phyloP scores from a whole-genome alignment of 1,140 invertebrate genomes.

The Dreissena polymorpha region DNA sequence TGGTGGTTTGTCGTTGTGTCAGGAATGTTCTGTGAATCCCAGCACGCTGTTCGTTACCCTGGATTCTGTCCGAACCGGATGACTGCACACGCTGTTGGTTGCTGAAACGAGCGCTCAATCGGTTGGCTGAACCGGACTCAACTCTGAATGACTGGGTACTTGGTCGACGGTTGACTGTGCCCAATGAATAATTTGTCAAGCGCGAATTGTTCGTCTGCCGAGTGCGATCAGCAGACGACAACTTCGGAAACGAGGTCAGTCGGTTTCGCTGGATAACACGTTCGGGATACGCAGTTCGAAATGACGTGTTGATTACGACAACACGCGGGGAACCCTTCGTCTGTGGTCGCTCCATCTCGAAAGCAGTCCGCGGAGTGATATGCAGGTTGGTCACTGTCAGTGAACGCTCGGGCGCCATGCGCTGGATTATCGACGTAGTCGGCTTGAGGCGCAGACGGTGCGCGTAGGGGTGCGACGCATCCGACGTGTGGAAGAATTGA shows the following conservation, averaged over 20 bases:
- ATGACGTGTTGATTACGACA: slow-evolving; percentile 47
- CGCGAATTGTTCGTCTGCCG: slow-evolving; percentile 35
- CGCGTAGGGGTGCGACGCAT: slow-evolving; percentile 29
- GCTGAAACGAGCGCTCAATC: neutral
- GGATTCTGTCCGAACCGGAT: slow-evolving; percentile 24
- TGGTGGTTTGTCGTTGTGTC: slow-evolving; percentile 30
- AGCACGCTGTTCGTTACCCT: neutral
- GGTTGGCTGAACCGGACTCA: slow-evolving; percentile 22
- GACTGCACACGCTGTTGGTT: slow-evolving; percentile 24
- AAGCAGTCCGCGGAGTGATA: slow-evolving; percentile 43
- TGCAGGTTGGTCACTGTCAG: slow-evolving; percentile 46
- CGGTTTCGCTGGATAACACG: slow-evolving; percentile 17
- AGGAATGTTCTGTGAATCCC: neutral
- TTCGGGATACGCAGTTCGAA: slow-evolving; percentile 24
- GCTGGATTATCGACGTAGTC: slow-evolving; percentile 23
- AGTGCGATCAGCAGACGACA: slow-evolving; percentile 16
- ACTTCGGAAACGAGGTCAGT: slow-evolving; percentile 41
- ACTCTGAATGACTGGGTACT: slow-evolving; percentile 2
- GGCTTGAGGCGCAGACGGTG: slow-evolving; percentile 40
- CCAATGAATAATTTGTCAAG: slow-evolving; percentile 22
- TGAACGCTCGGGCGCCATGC: slow-evolving; percentile 41
- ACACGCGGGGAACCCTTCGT: slow-evolving; percentile 28
- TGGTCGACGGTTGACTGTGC: slow-evolving; percentile 6
- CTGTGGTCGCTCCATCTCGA: slow-evolving; percentile 49
- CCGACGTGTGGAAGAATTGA: slow-evolving; percentile 25